Evolutionary conservation across 2,113 vertebrate genomes (phyloP).

Genomic region (Polypterus bichir): DNA sequence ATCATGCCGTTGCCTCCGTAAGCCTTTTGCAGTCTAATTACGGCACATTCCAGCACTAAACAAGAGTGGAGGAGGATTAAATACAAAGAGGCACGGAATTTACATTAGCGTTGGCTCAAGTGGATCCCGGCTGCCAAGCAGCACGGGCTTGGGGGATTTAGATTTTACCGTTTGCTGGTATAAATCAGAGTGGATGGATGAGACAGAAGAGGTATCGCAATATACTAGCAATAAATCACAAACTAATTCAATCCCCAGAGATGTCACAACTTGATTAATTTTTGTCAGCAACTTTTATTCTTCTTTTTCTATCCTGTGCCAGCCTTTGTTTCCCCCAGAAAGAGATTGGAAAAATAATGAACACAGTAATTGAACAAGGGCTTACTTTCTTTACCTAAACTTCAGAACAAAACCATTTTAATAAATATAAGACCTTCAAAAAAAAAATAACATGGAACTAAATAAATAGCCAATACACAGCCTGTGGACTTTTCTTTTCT

Average conservation of each 20-base stretch:
- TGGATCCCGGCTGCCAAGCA: background rate
- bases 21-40: no score
- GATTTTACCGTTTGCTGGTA: background rate
- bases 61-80: no score
- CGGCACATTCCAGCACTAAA: no score
- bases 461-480: no score
- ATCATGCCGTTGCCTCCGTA: no score
- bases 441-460: background rate
- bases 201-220: slow-evolving; percentile 1
- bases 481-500: no score
- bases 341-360: slow-evolving; percentile 5
- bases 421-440: background rate
- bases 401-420: background rate
- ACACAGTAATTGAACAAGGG: slow-evolving; percentile 2
- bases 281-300: slow-evolving; percentile 5
- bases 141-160: background rate
- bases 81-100: no score
- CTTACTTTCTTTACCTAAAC: slow-evolving; percentile 3
- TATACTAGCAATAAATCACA: slow-evolving; percentile 14
- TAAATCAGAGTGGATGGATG: slow-evolving; percentile 8
- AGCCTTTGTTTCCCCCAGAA: background rate
- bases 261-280: slow-evolving; percentile 13
- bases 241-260: slow-evolving; percentile 11
- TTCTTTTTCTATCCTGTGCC: background rate
- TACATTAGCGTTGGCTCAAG: no score